phyloP scores from a whole-genome alignment of 2,797 vertebrate species.

The Melanotaenia nigrans region DNA sequence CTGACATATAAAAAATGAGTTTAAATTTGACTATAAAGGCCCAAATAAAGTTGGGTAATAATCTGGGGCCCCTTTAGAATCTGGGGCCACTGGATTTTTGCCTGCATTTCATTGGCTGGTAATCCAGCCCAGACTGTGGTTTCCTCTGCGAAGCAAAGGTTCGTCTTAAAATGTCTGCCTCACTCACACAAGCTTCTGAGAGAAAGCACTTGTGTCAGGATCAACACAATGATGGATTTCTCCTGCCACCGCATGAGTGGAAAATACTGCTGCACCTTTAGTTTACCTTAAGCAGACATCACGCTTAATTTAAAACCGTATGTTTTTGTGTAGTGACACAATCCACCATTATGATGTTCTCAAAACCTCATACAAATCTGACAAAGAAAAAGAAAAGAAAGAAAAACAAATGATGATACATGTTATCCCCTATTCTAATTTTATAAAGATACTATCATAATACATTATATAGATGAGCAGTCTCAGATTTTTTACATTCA shows the following conservation, averaged over 20 bases:
- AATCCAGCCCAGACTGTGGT: conserved; percentile 10
- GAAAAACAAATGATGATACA: not conserved
- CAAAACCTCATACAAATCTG: conserved; percentile 8
- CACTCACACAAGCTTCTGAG: conserved; percentile 3
- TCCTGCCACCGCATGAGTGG: conserved; percentile 18
- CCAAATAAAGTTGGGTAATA: conserved; percentile 4
- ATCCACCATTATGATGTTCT: conserved; percentile 5
- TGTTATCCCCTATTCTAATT: not conserved
- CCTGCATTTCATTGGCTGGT: not conserved
- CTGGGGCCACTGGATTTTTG: not conserved
- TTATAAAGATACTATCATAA: not conserved
- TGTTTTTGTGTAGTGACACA: conserved; percentile 13
- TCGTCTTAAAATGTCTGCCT: conserved; percentile 1
- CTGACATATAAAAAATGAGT: not conserved
- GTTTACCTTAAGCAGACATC: conserved; percentile 13
- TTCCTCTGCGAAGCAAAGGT: not conserved
- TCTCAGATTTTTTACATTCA: conserved; percentile 3
- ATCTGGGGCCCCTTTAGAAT: not conserved
- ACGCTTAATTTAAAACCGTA: conserved; percentile 21
- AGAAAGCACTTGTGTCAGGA: conserved; percentile 17
- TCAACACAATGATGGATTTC: conserved; percentile 17
- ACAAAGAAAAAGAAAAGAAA: too few species aligned
- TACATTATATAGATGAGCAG: conserved; percentile 3
- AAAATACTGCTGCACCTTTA: conserved; percentile 22
- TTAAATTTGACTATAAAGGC: not conserved